Conservation (phyloP, 2,888 invertebrate species). For the Syrphus vitripennis region DNA sequence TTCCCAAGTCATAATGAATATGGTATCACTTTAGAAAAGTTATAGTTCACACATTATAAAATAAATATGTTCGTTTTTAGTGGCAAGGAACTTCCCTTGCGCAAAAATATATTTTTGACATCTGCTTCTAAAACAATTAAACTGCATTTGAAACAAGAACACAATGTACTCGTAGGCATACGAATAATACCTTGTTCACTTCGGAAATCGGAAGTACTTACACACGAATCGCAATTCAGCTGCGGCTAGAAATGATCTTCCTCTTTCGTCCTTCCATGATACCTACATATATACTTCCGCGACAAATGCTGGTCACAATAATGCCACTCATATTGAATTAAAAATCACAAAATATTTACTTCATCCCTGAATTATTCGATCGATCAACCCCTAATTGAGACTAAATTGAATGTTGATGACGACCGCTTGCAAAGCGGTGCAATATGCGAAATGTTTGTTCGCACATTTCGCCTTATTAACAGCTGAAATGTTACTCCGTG, state of each 20-base stretch:
- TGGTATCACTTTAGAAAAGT: not conserved
- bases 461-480: conserved; percentile 58
- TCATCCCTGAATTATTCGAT: conserved; percentile 62
- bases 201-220: conserved; percentile 33
- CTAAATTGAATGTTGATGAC: conserved; percentile 36
- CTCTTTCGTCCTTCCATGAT: not conserved
- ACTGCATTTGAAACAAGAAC: conserved; percentile 33
- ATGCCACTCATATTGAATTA: conserved; percentile 56
- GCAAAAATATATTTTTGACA: conserved; percentile 26
- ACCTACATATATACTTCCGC: conserved; percentile 9
- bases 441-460: conserved; percentile 61
- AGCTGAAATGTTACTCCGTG: conserved; percentile 67
- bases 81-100: not conserved
- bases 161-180: not conserved
- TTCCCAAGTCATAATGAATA: not conserved
- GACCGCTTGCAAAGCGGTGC: not conserved
- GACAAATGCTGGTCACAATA: conserved; percentile 57
- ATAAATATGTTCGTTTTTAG: not conserved
- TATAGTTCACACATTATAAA: not conserved
- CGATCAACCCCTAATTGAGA: conserved; percentile 70
- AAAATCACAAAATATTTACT: conserved; percentile 63
- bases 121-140: conserved; percentile 66
- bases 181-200: not conserved
- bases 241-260: conserved; percentile 41
- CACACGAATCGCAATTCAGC: conserved; percentile 55